Conservation (phyloP, 35 echinoderm and acorn worm species). For the Apostichopus parvimensis region DNA sequence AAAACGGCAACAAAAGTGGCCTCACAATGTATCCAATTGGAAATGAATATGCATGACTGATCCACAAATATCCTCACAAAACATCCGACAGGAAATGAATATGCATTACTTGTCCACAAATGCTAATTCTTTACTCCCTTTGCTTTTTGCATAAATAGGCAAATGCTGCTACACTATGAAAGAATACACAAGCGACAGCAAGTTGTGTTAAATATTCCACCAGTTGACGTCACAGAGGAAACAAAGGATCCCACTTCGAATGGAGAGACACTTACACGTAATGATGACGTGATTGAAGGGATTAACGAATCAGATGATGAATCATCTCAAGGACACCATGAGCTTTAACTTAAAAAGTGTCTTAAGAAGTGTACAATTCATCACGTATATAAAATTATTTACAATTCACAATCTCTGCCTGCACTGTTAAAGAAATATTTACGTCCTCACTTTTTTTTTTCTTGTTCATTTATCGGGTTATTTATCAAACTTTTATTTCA, state of each 20-base stretch:
- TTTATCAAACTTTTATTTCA: too few relatives aligned
- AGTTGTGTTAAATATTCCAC: not conserved
- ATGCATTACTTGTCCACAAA: not conserved
- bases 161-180: slow-evolving; percentile 33
- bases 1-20: too few relatives aligned
- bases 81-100: too few relatives aligned
- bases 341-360: not conserved
- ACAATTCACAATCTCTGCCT: too few relatives aligned
- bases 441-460: too few relatives aligned
- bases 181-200: not conserved
- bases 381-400: too few relatives aligned
- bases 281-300: not conserved
- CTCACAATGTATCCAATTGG: too few relatives aligned
- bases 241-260: not conserved
- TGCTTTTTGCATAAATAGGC: not conserved
- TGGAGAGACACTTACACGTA: not conserved
- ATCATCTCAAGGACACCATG: not conserved
- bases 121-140: not conserved
- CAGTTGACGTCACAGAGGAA: not conserved
- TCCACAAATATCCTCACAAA: too few relatives aligned
- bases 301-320: not conserved
- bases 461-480: too few relatives aligned
- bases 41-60: too few relatives aligned
- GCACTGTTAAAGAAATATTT: too few relatives aligned
- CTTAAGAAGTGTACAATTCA: too few relatives aligned